phyloP scores from a whole-genome alignment of 2,113 vertebrate genomes.

The Thinocorus orbignyianus region DNA sequence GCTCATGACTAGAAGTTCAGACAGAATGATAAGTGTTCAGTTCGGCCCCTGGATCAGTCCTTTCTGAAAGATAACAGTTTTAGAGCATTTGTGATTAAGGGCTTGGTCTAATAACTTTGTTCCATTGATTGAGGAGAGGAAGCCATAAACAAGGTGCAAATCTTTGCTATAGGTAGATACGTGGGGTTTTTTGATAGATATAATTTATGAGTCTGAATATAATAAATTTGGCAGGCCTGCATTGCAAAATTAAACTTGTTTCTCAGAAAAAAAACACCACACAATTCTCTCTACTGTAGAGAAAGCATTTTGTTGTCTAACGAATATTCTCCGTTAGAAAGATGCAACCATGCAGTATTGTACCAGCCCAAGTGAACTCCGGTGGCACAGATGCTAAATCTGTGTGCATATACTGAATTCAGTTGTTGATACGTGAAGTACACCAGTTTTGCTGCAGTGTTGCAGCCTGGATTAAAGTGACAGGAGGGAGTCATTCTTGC shows the following conservation, averaged over 20 bases:
- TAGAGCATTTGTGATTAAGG: not conserved
- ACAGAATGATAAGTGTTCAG: not conserved
- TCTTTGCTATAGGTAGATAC: not conserved
- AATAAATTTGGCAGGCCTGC: not conserved
- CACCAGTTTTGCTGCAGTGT: not conserved
- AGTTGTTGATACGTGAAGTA: not conserved
- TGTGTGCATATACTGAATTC: not conserved
- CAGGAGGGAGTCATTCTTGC: not conserved
- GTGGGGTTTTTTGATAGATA: not conserved
- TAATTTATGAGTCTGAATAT: not conserved
- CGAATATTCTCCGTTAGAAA: not conserved
- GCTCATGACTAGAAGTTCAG: not conserved
- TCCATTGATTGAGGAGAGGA: not conserved
- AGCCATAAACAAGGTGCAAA: not conserved
- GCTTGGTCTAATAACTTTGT: not conserved
- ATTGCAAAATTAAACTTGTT: not conserved
- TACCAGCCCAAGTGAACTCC: not conserved
- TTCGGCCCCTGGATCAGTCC: not conserved
- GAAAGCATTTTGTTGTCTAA: not conserved
- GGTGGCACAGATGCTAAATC: not conserved
- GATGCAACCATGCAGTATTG: not conserved
- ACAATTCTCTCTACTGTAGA: not conserved
- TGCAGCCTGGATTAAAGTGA: not conserved
- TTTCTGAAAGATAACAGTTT: not conserved
- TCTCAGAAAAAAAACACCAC: not conserved